Evolutionary conservation across 2,797 vertebrate genomes (phyloP), one percentile per base, ranked within the genome.

Genomic region (Acanthornis magna): DNA sequence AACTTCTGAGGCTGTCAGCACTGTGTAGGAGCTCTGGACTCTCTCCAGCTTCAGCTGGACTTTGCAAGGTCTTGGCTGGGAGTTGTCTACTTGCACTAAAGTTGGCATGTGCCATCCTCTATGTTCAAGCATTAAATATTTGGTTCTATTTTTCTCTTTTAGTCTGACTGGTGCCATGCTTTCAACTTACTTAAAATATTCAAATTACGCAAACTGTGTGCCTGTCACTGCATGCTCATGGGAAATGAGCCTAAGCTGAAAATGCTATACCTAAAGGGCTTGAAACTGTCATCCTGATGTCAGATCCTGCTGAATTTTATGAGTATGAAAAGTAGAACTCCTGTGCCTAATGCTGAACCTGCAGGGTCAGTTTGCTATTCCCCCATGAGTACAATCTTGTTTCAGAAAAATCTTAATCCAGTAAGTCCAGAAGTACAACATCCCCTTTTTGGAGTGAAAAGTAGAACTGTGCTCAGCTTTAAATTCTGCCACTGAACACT

Each of bases 311-410:
- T 78, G 48, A 50, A 50, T 70, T 82, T 57, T 66, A 45, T 0
- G 4, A 91, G 25, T 70, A 10, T 36, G 27, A 85, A 74, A 55
- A 25, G 34, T 13, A 45, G 77, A 50, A 62, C 8, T 47, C 34
- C 29, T 61, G 16, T 42, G 23, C 51, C 38, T 73, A 55, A 62
- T 2, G 22, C 42, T 63, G 50, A 45, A 25, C 50, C 21, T 5
- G 16, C 2, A 2, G 42, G 38, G 18, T 61, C 57, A 29, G 66
- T 77, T 83, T 21, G 1, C 47, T 90, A 38, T 57, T 77, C 19
- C 13, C 17, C 29, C 6, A 11, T 2, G 20, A 89, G 13, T 34
- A 75, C 0, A 0, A 73, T 36, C 11, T 51, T 83, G 32, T 74
- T 93, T 65, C 53, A 83, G 57, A 38, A 74, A 77, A 80, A 58